Percentiles rank a stretch among this genome's conserved stretches.
Evolutionary conservation across 2,113 vertebrate species (phyloP).

Genomic region (Seriola quinqueradiata): DNA sequence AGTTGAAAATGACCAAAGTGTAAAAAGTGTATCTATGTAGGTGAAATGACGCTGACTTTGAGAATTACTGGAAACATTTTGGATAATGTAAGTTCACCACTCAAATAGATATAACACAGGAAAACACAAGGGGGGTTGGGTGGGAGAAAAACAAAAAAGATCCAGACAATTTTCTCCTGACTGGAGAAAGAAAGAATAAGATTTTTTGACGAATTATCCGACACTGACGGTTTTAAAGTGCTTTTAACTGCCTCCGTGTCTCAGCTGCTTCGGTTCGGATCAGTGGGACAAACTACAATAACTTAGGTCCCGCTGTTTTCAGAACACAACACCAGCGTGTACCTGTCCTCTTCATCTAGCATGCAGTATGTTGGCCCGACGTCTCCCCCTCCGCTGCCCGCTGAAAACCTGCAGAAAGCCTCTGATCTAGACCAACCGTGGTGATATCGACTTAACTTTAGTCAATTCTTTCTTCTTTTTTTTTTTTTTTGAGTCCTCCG

Average conservation of each 20-base stretch:
- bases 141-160: no score
- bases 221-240: neutral
- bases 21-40: no score
- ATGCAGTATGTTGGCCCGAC: neutral
- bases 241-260: neutral
- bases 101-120: no score
- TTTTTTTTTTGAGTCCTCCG: constrained; percentile 6
- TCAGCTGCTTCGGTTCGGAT: neutral
- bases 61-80: no score
- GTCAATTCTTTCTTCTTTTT: neutral
- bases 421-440: neutral
- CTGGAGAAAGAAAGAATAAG: neutral
- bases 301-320: neutral
- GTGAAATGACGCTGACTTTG: no score
- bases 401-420: neutral
- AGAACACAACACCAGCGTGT: neutral
- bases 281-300: neutral
- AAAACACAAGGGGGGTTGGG: no score
- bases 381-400: neutral
- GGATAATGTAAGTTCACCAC: no score
- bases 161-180: no score
- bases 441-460: constrained; percentile 11
- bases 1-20: no score
- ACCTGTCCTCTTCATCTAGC: neutral
- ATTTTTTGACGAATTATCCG: neutral